phyloP scores from a whole-genome alignment of 2,888 invertebrate genomes.

The Carpatolechia fugitivella region DNA sequence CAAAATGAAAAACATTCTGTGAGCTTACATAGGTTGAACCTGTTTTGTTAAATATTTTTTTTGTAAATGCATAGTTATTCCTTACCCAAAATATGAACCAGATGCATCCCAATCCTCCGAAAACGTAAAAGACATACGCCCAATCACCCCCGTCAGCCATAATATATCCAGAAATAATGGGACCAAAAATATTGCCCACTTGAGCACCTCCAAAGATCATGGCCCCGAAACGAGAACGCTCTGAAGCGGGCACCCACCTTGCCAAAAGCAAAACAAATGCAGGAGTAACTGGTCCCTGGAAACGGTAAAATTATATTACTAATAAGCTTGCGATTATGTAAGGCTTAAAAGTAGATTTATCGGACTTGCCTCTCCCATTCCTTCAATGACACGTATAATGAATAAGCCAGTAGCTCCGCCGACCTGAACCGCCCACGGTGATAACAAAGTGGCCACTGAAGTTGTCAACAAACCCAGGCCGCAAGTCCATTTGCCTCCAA shows the following conservation, averaged over 20 bases:
- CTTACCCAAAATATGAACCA: constrained; percentile 76
- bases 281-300: constrained; percentile 79
- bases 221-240: constrained; percentile 78
- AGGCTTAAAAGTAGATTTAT: no score
- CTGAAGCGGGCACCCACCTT: constrained; percentile 79
- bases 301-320: constrained; percentile 4
- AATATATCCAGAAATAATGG: constrained; percentile 67
- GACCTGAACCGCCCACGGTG: constrained; percentile 83
- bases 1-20: constrained; percentile 20
- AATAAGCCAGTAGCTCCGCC: constrained; percentile 78
- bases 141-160: constrained; percentile 70
- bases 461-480: constrained; percentile 88
- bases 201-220: constrained; percentile 80
- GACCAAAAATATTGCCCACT: constrained; percentile 75
- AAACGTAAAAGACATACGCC: constrained; percentile 79
- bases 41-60: no score
- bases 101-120: constrained; percentile 72
- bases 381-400: constrained; percentile 72
- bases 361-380: constrained; percentile 81
- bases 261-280: constrained; percentile 81
- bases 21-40: neutral
- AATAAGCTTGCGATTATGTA: no score
- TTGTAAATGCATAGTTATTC: no score
- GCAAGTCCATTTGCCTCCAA: constrained; percentile 91
- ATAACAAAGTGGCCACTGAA: constrained; percentile 87